Evolutionary conservation across 2,113 vertebrate genomes (phyloP).

Genomic region (Brevimyrus niger): DNA sequence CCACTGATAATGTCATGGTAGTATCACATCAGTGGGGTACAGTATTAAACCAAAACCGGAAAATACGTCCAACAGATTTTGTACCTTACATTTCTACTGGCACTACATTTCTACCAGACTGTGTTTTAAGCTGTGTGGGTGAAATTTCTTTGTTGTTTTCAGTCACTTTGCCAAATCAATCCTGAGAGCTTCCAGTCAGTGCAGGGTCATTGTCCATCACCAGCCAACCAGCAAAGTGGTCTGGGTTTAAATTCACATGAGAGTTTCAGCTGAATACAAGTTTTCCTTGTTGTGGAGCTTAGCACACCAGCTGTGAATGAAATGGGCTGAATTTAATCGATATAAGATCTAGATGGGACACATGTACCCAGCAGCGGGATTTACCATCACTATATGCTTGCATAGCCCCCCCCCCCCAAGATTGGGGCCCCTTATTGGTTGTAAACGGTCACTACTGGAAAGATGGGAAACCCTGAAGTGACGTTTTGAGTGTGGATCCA

Average conservation of each 20-base stretch:
- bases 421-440: too few relatives aligned
- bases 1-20: not conserved
- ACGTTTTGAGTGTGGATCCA: too few relatives aligned
- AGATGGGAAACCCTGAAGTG: too few relatives aligned
- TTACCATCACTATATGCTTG: not conserved
- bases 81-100: not conserved
- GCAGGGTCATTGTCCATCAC: not conserved
- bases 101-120: too few relatives aligned
- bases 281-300: not conserved
- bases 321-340: not conserved
- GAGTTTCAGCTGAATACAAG: not conserved
- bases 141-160: not conserved
- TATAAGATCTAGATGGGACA: not conserved
- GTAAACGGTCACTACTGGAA: too few relatives aligned
- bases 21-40: not conserved
- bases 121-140: not conserved
- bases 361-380: not conserved
- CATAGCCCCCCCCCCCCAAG: too few relatives aligned
- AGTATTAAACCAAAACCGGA: not conserved
- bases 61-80: not conserved
- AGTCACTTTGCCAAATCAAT: not conserved
- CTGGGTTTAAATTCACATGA: not conserved
- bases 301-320: not conserved
- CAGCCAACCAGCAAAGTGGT: not conserved
- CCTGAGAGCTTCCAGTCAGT: not conserved